Evolutionary conservation across 2,113 vertebrate genomes (phyloP).

Genomic region (Nanorana parkeri): DNA sequence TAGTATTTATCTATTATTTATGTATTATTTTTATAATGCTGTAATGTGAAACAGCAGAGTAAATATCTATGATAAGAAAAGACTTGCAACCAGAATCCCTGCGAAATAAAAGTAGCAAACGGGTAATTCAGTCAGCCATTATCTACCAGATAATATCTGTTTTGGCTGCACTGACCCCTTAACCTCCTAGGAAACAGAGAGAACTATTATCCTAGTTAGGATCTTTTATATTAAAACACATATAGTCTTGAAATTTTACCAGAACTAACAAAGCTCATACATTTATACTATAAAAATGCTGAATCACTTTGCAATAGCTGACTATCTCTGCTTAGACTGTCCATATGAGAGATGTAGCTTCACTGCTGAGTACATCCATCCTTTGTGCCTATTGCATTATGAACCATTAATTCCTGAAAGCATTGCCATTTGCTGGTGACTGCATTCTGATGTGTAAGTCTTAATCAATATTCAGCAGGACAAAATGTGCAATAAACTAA

Average conservation of each 20-base stretch:
- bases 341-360: constrained; percentile 16
- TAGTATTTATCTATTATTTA: too few relatives aligned
- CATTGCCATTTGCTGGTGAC: constrained; percentile 45
- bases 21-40: too few relatives aligned
- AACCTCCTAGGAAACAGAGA: not conserved
- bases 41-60: too few relatives aligned
- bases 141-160: too few relatives aligned
- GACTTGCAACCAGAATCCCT: too few relatives aligned
- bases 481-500: constrained; percentile 55
- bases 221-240: not conserved
- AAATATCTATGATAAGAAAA: too few relatives aligned
- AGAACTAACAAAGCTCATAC: not conserved
- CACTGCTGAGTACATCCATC: constrained; percentile 10
- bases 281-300: not conserved
- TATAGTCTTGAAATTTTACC: not conserved
- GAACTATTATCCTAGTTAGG: not conserved
- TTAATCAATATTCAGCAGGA: constrained; percentile 53
- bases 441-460: constrained; percentile 51
- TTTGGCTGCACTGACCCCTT: too few relatives aligned
- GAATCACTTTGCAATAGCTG: not conserved
- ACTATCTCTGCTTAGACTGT: not conserved
- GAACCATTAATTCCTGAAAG: constrained; percentile 47
- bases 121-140: too few relatives aligned
- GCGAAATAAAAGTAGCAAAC: too few relatives aligned
- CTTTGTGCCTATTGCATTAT: constrained; percentile 33